Conservation (phyloP, 2,888 invertebrate species). For the Spilosoma lubricipeda region DNA sequence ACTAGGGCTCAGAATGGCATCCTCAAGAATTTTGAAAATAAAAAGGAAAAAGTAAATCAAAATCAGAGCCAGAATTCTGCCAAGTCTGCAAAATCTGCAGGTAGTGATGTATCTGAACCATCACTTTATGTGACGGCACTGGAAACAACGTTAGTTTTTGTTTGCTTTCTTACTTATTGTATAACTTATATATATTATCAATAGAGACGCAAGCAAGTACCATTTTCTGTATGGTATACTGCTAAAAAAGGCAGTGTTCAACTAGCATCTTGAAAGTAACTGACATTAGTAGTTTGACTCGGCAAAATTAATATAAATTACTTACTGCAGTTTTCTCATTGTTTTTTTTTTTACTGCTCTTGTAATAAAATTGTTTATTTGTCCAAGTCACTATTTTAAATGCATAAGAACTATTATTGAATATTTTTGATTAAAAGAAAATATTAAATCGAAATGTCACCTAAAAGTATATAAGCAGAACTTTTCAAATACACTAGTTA, state of each 20-base stretch:
- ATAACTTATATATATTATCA: not conserved
- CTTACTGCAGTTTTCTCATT: too few relatives aligned
- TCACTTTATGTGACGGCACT: conserved; percentile 92
- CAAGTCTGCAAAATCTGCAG: conserved; percentile 80
- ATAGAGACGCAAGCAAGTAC: not conserved
- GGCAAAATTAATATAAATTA: too few relatives aligned
- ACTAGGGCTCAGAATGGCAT: conserved; percentile 78
- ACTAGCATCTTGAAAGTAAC: too few relatives aligned
- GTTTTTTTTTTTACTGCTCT: too few relatives aligned
- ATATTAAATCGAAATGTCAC: too few relatives aligned
- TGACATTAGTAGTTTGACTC: too few relatives aligned
- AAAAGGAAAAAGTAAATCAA: conserved; percentile 66
- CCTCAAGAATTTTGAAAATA: conserved; percentile 74
- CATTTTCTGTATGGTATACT: not conserved
- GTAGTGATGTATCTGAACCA: conserved; percentile 91
- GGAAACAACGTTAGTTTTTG: conserved; percentile 88
- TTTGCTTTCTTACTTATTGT: not conserved
- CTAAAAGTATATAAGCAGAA: too few relatives aligned
- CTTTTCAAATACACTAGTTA: too few relatives aligned
- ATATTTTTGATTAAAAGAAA: too few relatives aligned
- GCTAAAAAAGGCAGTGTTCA: not conserved
- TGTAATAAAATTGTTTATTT: too few relatives aligned
- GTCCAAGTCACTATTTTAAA: too few relatives aligned
- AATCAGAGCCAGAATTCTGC: conserved; percentile 73
- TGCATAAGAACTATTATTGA: too few relatives aligned